Base-by-base conservation (phyloP, 1,140 invertebrate genomes). In the Lucilia sericata region DNA sequence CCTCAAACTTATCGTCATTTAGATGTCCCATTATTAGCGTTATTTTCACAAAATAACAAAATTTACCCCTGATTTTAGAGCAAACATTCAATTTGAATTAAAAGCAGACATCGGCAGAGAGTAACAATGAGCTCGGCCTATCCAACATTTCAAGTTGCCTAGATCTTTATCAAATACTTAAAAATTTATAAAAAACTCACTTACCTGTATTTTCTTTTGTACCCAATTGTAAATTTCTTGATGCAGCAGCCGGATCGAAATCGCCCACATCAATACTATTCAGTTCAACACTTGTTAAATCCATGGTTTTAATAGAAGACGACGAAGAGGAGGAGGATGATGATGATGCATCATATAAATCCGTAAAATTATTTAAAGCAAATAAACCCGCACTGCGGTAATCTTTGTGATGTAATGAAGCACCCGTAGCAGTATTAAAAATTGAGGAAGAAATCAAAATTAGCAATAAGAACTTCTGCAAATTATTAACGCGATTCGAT, bases 381-480 rank as follows among this genome's bases (percentile, higher is more conserved):
- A 70, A 82, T 19, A 82, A 74, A 47, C 82, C 82, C 82, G 82
- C 82, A 74, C 82, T 82, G 82, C 82, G 82, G 82, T 82, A 19
- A 19, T 82, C 55, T 47, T 82, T 82, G 82, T 82, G 82, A 82
- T 82, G 51, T 36, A 82, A 42, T 2, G 82, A n/a, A 74, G 82
- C 82, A 74, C 51, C 82, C 14, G 21, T 8, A 12, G 49, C 9
- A 0, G n/a, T 2, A 21, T 10, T 47, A 2, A 74, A 82, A 10
- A n/a, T 70, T 5, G 55, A 60, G 0, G 82, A 19, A 49, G 42
- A 49, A 25, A 49, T 3, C 49, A 49, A 4, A 12, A 80, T 51
- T 49, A 80, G 21, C 21, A 51, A 21, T 21, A 21, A 9, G 19
- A 80, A 80, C 19, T 80, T 80, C 13, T 42, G 14, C 0, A 49